Evolutionary conservation across 30 jellyfish, hydroid and myxozoan genomes (phyloP).

Genomic region (Hydractinia echinata): DNA sequence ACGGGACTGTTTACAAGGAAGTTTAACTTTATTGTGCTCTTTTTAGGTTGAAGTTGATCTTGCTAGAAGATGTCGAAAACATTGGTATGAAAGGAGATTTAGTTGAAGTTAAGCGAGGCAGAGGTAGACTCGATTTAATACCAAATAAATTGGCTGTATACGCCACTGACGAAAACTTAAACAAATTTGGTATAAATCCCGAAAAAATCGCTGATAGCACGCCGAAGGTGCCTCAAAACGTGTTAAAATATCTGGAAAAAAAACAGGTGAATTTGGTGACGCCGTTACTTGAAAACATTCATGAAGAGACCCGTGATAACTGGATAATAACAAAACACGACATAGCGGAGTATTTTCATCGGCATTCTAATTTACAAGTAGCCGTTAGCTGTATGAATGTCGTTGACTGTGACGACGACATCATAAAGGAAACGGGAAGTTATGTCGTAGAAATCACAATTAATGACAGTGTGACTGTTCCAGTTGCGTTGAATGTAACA

Average conservation of each 20-base stretch:
- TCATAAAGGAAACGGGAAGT: slow-evolving; percentile 14
- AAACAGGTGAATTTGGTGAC: background rate
- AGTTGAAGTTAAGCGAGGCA: slow-evolving; percentile 39
- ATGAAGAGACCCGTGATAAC: background rate
- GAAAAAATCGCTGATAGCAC: background rate
- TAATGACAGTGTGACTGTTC: slow-evolving; percentile 12
- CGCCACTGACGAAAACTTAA: slow-evolving; percentile 29
- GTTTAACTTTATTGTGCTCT: background rate
- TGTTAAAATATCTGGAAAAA: slow-evolving; percentile 17
- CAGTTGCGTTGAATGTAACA: slow-evolving; percentile 23
- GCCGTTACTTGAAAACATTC: slow-evolving; percentile 15
- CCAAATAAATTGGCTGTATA: slow-evolving; percentile 38
- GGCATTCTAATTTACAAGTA: slow-evolving; percentile 16
- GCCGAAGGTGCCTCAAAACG: slow-evolving; percentile 27
- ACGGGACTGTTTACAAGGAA: background rate
- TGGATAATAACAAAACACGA: slow-evolving; percentile 29
- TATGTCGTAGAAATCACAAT: slow-evolving; percentile 26
- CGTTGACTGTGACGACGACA: slow-evolving; percentile 19
- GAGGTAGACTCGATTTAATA: slow-evolving; percentile 25
- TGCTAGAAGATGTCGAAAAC: slow-evolving; percentile 33
- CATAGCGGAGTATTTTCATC: slow-evolving; percentile 29
- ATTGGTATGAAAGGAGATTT: slow-evolving; percentile 42
- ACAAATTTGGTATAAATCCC: slow-evolving; percentile 39
- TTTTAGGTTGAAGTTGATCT: slow-evolving; percentile 36
- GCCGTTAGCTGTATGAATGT: slow-evolving; percentile 28